These are phyloP conservation scores for Alligator mississippiensis DNA, from an alignment of 2,113 vertebrate genomes.

Conservation along the genomic window DNA sequence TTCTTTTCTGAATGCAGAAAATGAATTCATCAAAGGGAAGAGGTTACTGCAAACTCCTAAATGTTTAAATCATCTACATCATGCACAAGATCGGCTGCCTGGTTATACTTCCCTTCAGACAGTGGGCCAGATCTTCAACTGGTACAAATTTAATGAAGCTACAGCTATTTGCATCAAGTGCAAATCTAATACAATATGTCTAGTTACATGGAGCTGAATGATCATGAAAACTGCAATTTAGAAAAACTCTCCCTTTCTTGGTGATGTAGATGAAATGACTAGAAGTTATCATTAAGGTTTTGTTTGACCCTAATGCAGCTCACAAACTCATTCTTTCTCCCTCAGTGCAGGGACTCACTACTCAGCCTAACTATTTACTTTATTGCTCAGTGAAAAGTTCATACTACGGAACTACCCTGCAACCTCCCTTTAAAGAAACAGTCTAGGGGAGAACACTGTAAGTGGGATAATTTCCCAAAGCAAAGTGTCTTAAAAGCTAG, in stretches of 20 bases:
- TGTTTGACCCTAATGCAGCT: neutral
- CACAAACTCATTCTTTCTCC: neutral
- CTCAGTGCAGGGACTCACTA: neutral
- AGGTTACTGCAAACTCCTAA: neutral
- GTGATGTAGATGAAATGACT: neutral
- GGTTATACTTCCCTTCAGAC: neutral
- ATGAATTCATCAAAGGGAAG: constrained; percentile 24
- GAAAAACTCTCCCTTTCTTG: neutral
- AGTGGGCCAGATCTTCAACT: neutral
- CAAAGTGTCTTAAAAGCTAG: neutral
- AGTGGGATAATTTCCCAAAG: neutral
- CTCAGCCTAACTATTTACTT: neutral
- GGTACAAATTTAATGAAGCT: neutral
- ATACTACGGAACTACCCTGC: neutral
- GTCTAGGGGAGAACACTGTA: neutral
- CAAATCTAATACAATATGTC: neutral
- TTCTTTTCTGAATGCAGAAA: constrained; percentile 27
- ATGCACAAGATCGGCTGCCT: neutral
- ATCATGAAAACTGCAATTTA: neutral
- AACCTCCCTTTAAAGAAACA: neutral
- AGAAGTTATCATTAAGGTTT: neutral
- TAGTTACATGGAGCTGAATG: neutral
- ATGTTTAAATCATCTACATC: constrained; percentile 44
- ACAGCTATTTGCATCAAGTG: neutral
- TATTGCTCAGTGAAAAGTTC: neutral